Evolutionary conservation across 2,113 vertebrate genomes (phyloP).

Genomic region (Apus apus): DNA sequence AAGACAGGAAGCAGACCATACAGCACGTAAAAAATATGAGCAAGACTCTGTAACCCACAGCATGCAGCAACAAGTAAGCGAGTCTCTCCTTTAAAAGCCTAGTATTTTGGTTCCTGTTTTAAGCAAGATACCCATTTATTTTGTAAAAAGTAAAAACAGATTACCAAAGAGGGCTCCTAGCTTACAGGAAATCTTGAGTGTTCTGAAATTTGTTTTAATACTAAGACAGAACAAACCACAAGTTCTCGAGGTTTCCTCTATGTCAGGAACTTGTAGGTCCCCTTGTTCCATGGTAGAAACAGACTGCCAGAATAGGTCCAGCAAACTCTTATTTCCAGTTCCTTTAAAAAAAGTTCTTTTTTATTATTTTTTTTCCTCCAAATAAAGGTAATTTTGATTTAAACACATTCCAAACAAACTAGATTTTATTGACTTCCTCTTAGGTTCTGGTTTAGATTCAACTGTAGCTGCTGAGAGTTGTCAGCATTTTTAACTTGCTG

Average conservation of each 20-base stretch:
- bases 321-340: neutral
- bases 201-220: neutral
- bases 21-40: neutral
- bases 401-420: neutral
- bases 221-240: neutral
- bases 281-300: neutral
- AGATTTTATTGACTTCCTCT: neutral
- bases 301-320: neutral
- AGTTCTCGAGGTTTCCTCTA: neutral
- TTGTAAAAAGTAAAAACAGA: neutral
- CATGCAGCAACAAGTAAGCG: neutral
- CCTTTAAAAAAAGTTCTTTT: neutral
- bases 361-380: neutral
- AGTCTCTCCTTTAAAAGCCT: neutral
- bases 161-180: neutral
- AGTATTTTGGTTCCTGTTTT: neutral
- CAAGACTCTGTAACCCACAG: neutral
- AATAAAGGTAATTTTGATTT: neutral
- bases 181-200: neutral
- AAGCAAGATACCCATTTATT: neutral
- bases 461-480: neutral
- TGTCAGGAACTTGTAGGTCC: neutral
- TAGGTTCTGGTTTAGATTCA: neutral
- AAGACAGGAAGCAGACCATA: neutral
- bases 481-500: neutral